Percentiles rank a stretch among this genome's conserved stretches.
These are phyloP conservation scores for Drosophila elegans DNA, from an alignment of 1,140 invertebrate species.

Conservation along the genomic window DNA sequence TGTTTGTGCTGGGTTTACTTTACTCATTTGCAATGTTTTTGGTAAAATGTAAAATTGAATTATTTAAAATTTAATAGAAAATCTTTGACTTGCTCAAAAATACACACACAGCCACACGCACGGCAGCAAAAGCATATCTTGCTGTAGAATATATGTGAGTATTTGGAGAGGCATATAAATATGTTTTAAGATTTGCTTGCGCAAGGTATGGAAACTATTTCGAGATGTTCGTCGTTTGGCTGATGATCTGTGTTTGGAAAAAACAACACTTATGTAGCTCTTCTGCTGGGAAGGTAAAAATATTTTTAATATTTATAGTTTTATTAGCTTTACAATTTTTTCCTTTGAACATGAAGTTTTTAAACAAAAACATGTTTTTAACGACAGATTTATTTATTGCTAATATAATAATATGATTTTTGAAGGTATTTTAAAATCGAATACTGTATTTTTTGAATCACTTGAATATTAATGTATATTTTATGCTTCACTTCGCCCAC, in stretches of 20 bases:
- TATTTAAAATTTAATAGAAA: constrained; percentile 83
- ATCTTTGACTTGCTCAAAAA: constrained; percentile 78
- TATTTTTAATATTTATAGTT: not conserved
- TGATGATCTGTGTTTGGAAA: not conserved
- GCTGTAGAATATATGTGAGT: constrained; percentile 8
- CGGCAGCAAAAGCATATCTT: constrained; percentile 16
- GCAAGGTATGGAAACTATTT: constrained; percentile 17
- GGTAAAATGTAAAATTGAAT: constrained; percentile 82
- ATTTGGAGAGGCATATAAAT: constrained; percentile 41
- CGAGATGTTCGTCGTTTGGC: constrained; percentile 7
- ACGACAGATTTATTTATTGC: not conserved
- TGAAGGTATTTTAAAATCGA: constrained; percentile 11
- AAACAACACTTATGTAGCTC: not conserved
- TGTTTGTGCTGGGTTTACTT: constrained; percentile 64
- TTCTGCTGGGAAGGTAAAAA: too few relatives aligned
- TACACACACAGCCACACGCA: constrained; percentile 34
- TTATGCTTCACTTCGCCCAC: constrained; percentile 66
- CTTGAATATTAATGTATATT: constrained; percentile 75
- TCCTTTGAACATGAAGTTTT: not conserved
- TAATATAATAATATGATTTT: too few relatives aligned
- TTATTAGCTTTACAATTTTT: not conserved
- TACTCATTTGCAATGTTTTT: constrained; percentile 82
- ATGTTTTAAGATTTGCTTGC: constrained; percentile 5
- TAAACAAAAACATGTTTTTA: not conserved
- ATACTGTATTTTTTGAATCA: constrained; percentile 17